These are phyloP conservation scores for Limnephilus marmoratus DNA, from an alignment of 2,888 invertebrate genomes.

Conservation along the genomic window DNA sequence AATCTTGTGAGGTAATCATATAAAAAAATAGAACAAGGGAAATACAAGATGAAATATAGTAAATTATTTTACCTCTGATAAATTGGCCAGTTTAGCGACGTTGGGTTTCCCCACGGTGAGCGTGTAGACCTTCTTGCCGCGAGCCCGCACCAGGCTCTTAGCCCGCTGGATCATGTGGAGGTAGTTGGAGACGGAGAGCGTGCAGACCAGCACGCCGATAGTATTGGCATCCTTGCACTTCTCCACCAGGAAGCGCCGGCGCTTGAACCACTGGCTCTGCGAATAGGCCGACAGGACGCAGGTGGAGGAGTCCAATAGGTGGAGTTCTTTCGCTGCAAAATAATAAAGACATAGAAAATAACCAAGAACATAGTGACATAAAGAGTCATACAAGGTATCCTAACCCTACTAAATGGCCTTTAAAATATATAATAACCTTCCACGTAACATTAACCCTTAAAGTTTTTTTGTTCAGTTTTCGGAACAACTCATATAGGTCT, in stretches of 20 bases:
- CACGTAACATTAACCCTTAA: too few relatives aligned
- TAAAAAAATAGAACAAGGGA: constrained; percentile 30
- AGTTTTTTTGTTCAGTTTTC: too few relatives aligned
- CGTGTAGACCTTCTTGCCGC: constrained; percentile 92
- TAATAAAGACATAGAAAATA: not conserved
- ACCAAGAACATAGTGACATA: not conserved
- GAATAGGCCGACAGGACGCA: constrained; percentile 72
- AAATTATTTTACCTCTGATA: constrained; percentile 82
- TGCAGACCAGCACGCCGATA: constrained; percentile 94
- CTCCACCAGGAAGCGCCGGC: constrained; percentile 90
- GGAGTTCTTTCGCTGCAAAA: constrained; percentile 78
- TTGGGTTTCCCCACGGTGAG: constrained; percentile 97
- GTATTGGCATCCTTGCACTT: constrained; percentile 93
- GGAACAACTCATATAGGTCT: too few relatives aligned
- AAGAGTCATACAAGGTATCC: too few relatives aligned
- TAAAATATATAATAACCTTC: too few relatives aligned
- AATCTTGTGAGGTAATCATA: not conserved
- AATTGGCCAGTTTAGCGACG: constrained; percentile 96
- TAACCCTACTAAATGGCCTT: too few relatives aligned
- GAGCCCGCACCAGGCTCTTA: constrained; percentile 83
- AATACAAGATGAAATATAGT: not conserved
- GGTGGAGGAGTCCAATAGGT: constrained; percentile 75
- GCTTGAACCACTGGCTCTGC: constrained; percentile 81
- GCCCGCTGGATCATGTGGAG: constrained; percentile 85
- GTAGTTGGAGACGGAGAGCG: constrained; percentile 89